Evolutionary conservation across 2,113 vertebrate genomes (phyloP).

Genomic region (Chlamydotis undulata): DNA sequence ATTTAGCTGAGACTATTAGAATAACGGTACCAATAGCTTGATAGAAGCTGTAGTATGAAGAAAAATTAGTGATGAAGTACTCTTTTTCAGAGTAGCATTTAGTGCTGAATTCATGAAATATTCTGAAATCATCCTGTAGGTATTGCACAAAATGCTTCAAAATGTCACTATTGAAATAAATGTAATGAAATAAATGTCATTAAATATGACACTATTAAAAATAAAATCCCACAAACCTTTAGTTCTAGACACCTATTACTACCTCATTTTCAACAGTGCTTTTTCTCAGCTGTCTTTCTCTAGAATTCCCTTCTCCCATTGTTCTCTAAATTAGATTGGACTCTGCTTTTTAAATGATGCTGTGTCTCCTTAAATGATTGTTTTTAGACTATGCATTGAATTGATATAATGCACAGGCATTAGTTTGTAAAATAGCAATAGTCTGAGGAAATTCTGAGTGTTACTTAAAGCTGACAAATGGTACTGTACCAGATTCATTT

Average conservation of each 20-base stretch:
- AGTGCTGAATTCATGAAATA: not conserved
- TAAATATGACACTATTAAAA: not conserved
- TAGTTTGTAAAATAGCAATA: not conserved
- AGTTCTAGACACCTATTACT: not conserved
- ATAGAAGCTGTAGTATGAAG: not conserved
- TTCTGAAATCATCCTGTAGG: not conserved
- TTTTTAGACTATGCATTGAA: not conserved
- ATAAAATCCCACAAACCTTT: not conserved
- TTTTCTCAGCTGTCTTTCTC: not conserved
- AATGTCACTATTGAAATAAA: not conserved
- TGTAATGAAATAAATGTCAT: not conserved
- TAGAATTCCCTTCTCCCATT: not conserved
- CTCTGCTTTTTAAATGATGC: not conserved
- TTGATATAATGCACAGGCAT: not conserved
- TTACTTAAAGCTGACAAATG: not conserved
- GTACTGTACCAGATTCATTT: accelerated
- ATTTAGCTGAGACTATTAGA: not conserved
- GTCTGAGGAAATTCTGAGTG: not conserved
- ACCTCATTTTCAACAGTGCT: not conserved
- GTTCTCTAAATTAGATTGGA: not conserved
- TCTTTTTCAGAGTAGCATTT: not conserved
- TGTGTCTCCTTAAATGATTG: not conserved
- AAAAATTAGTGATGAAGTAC: not conserved
- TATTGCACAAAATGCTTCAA: not conserved
- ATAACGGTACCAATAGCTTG: not conserved